phyloP scores from a whole-genome alignment of 2,888 invertebrate species.

The Cheilosia grossa region DNA sequence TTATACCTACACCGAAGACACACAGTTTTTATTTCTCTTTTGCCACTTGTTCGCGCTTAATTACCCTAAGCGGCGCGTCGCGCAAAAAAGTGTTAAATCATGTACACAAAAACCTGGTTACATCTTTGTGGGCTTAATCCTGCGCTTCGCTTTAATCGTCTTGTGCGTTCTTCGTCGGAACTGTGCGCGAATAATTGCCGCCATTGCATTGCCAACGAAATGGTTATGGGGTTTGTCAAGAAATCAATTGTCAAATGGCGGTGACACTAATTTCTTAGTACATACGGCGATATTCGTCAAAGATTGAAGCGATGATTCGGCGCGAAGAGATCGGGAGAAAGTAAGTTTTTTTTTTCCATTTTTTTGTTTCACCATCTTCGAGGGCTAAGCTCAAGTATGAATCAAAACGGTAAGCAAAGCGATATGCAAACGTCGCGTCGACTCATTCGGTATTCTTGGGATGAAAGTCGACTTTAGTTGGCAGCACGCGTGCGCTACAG shows the following conservation, averaged over 20 bases:
- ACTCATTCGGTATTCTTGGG: conserved; percentile 8
- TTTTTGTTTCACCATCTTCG: background rate
- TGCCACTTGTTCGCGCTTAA: conserved; percentile 62
- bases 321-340: conserved; percentile 26
- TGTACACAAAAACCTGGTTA: conserved; percentile 28
- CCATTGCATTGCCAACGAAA: background rate
- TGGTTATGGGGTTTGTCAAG: conserved; percentile 1
- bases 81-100: conserved; percentile 20
- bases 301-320: conserved; percentile 7
- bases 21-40: conserved; percentile 8
- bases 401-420: conserved; percentile 5
- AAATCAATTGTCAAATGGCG: conserved; percentile 36
- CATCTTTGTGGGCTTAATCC: conserved; percentile 8
- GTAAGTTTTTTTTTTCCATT: conserved; percentile 6
- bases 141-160: conserved; percentile 41
- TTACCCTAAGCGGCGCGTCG: conserved; percentile 61
- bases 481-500: conserved; percentile 4
- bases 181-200: conserved; percentile 29
- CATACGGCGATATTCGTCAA: background rate
- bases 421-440: conserved; percentile 47
- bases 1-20: conserved; percentile 34
- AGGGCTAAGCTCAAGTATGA: conserved; percentile 21
- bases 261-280: conserved; percentile 39
- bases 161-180: conserved; percentile 23
- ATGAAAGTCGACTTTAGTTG: conserved; percentile 35